Conservation (phyloP, 2,888 invertebrate genomes). For the Fragum sueziense region DNA sequence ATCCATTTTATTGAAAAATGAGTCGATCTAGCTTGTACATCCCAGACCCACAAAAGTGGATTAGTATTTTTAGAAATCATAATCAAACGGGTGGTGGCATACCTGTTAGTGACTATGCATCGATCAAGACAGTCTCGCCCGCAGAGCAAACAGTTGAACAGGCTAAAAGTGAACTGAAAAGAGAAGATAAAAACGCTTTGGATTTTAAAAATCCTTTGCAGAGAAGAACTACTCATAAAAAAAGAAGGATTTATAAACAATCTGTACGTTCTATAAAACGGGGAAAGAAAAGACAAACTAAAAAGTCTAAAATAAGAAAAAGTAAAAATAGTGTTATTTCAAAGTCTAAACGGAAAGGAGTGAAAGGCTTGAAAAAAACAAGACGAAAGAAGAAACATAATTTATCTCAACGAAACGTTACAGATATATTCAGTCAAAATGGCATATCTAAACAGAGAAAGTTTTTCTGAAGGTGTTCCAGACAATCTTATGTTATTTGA, state of each 20-base stretch:
- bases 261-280: neutral
- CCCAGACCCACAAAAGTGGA: slow-evolving; percentile 33
- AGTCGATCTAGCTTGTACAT: slow-evolving; percentile 19
- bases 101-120: neutral
- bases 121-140: slow-evolving; percentile 36
- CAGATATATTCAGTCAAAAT: slow-evolving; percentile 20
- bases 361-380: neutral
- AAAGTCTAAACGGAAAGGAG: neutral
- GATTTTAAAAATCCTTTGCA: slow-evolving; percentile 21
- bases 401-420: neutral
- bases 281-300: slow-evolving; percentile 6
- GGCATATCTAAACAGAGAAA: slow-evolving; percentile 41
- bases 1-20: slow-evolving; percentile 46
- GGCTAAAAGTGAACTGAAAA: slow-evolving; percentile 46
- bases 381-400: neutral
- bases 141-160: slow-evolving; percentile 45
- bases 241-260: neutral
- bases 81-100: slow-evolving; percentile 23
- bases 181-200: slow-evolving; percentile 38
- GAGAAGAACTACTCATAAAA: neutral
- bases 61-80: slow-evolving; percentile 26
- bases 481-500: slow-evolving; percentile 48
- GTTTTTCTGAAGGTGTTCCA: slow-evolving; percentile 50
- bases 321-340: neutral
- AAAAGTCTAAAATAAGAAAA: neutral